phyloP scores from a whole-genome alignment of 2,797 vertebrate species.

The Streptopelia turtur region DNA sequence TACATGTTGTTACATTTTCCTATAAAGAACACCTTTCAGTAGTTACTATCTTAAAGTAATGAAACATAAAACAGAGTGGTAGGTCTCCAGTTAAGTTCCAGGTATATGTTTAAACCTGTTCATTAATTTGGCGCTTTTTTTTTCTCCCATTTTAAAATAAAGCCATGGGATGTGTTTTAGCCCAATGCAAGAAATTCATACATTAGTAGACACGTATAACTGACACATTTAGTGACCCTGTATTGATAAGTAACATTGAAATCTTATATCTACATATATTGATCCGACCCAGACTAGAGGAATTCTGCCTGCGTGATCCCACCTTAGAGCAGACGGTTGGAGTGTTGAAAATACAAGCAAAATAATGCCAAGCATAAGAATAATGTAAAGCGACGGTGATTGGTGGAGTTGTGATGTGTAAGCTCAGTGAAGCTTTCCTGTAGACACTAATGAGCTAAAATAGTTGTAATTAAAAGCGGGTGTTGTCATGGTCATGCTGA shows the following conservation, averaged over 20 bases:
- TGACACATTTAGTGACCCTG: not conserved
- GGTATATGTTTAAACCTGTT: not conserved
- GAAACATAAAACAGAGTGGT: not conserved
- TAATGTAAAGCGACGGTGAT: not conserved
- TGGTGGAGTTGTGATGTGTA: not conserved
- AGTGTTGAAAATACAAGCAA: fast-evolving
- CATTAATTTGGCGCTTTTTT: not conserved
- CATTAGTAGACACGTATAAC: fast-evolving
- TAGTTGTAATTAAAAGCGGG: not conserved
- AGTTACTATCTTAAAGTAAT: not conserved
- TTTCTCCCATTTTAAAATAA: not conserved
- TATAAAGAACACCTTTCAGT: not conserved
- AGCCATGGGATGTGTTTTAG: not conserved
- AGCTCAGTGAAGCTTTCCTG: not conserved
- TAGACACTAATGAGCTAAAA: not conserved
- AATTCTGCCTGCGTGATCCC: not conserved
- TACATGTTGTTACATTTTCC: not conserved
- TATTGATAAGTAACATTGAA: not conserved
- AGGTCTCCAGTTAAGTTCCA: not conserved
- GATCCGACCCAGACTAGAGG: not conserved
- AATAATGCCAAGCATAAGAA: not conserved
- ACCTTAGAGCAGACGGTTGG: not conserved
- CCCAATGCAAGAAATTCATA: not conserved
- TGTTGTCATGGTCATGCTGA: not conserved
- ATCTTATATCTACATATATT: not conserved